Evolutionary conservation across 2,797 vertebrate species (phyloP).

Genomic region (Erethizon dorsatum): DNA sequence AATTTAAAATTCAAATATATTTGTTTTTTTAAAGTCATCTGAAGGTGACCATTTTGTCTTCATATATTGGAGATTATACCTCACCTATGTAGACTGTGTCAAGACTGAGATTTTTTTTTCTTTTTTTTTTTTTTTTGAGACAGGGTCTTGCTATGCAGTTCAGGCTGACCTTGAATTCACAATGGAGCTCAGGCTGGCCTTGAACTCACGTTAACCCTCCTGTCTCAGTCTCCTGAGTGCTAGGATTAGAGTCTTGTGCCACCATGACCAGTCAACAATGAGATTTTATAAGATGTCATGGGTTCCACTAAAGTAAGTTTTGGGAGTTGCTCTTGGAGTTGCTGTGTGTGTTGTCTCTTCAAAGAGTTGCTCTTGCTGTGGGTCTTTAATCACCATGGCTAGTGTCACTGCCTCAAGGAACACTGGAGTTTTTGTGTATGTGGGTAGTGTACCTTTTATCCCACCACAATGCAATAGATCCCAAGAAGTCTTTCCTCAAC

Average conservation of each 20-base stretch:
- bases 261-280: no score
- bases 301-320: no score
- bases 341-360: not conserved
- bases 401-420: not conserved
- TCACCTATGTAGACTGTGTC: no score
- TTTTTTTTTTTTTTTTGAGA: no score
- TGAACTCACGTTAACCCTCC: no score
- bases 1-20: conserved; percentile 77
- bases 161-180: no score
- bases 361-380: not conserved
- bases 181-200: no score
- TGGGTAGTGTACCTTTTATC: not conserved
- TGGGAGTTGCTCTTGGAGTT: not conserved
- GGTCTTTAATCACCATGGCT: not conserved
- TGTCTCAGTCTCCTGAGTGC: no score
- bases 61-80: not conserved
- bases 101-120: no score
- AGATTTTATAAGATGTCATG: no score
- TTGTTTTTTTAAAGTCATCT: conserved; percentile 59
- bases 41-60: not conserved
- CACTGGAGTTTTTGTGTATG: not conserved
- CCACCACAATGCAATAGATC: not conserved
- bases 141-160: no score
- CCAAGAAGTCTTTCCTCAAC: not conserved
- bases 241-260: no score